phyloP scores from a whole-genome alignment of 2,797 vertebrate genomes.

The Sternotherus odoratus region DNA sequence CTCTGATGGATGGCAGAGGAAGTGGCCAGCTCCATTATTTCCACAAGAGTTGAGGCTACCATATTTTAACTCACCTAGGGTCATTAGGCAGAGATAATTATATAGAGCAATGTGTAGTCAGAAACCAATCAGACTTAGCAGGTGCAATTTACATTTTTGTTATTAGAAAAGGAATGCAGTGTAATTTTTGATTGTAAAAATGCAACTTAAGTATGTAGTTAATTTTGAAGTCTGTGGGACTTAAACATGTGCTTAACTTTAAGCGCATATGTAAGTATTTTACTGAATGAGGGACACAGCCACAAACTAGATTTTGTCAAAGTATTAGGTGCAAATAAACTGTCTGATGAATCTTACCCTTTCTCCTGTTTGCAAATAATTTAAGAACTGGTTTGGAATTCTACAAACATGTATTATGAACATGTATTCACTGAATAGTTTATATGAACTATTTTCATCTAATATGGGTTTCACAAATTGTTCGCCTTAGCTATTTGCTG shows the following conservation, averaged over 20 bases:
- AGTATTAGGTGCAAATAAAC: neutral
- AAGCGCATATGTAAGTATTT: neutral
- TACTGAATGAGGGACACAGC: neutral
- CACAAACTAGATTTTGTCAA: neutral
- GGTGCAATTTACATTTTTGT: conserved; percentile 2
- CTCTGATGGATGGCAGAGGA: neutral
- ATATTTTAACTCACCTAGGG: conserved; percentile 23
- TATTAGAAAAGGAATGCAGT: neutral
- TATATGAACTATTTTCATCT: neutral
- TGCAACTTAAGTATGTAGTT: conserved; percentile 13
- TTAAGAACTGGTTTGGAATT: neutral
- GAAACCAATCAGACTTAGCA: neutral
- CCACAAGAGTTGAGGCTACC: conserved; percentile 10
- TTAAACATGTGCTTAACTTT: neutral
- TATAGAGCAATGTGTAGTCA: neutral
- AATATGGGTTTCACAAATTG: neutral
- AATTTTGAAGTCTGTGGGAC: conserved; percentile 29
- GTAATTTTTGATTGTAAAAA: neutral
- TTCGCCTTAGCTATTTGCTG: neutral
- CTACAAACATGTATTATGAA: conserved; percentile 12
- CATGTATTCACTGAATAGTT: neutral
- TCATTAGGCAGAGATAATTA: neutral
- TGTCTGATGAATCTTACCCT: neutral
- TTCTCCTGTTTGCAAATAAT: neutral
- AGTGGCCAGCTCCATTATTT: conserved; percentile 18